Conservation (phyloP, 30 jellyfish, hydroid and myxozoan genomes). For the Hydractinia echinata region DNA sequence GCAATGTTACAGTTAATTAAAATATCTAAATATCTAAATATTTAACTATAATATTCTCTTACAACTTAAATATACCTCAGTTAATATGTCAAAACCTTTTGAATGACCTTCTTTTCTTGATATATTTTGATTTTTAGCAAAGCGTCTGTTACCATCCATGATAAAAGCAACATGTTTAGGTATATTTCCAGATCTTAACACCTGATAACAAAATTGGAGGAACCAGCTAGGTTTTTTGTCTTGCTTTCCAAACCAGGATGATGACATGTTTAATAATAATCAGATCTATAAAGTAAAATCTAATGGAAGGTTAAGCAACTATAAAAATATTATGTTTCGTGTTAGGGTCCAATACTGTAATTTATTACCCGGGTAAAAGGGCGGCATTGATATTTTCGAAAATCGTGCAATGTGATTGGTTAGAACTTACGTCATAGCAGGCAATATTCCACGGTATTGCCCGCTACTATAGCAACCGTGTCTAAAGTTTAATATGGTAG, state of each 20-base stretch:
- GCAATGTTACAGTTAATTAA: background rate
- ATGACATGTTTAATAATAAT: too few relatives aligned
- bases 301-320: too few relatives aligned
- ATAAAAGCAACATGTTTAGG: conserved; percentile 97
- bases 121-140: conserved; percentile 56
- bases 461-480: too few relatives aligned
- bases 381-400: too few relatives aligned
- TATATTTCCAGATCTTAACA: conserved; percentile 68
- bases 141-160: conserved; percentile 98
- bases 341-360: too few relatives aligned
- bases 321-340: too few relatives aligned
- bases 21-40: background rate
- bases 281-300: too few relatives aligned
- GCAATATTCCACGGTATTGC: too few relatives aligned
- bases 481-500: too few relatives aligned
- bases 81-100: conserved; percentile 81
- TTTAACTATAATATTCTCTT: background rate
- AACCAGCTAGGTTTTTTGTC: conserved; percentile 68
- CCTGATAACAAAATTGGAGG: conserved; percentile 37
- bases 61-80: conserved; percentile 49
- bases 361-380: too few relatives aligned
- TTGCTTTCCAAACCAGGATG: conserved; percentile 55
- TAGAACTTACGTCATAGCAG: too few relatives aligned
- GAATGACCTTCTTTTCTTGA: conserved; percentile 73
- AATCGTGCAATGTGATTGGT: too few relatives aligned